Conservation (phyloP, 2,113 vertebrate species). For the Pluvialis apricaria region DNA sequence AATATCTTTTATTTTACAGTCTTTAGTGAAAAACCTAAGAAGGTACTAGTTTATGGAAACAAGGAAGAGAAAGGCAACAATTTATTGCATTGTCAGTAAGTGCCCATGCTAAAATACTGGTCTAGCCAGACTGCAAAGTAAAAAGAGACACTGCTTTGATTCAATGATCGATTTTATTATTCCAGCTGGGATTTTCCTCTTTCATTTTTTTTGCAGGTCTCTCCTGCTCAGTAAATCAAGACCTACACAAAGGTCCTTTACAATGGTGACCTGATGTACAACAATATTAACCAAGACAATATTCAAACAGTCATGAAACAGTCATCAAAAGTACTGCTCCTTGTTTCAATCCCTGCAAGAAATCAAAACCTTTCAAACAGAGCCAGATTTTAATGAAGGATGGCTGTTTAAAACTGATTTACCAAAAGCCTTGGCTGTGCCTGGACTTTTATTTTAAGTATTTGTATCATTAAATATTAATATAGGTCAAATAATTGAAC, state of each 20-base stretch:
- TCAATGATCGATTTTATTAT: neutral
- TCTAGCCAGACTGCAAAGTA: neutral
- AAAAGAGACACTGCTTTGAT: neutral
- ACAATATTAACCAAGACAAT: neutral
- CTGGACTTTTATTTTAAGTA: slow-evolving; percentile 51
- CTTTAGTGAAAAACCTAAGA: neutral
- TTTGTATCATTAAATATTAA: slow-evolving; percentile 53
- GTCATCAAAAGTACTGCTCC: neutral
- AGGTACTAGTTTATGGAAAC: neutral
- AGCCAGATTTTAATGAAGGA: slow-evolving; percentile 8
- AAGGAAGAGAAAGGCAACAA: neutral
- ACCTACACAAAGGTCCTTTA: neutral
- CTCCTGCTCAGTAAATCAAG: neutral
- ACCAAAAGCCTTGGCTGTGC: slow-evolving; percentile 37
- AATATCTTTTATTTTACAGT: neutral
- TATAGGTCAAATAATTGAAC: slow-evolving; percentile 45
- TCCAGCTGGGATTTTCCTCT: neutral
- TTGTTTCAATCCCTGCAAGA: neutral
- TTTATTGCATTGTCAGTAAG: neutral
- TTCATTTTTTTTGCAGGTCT: neutral
- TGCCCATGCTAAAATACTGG: neutral
- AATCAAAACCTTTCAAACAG: neutral
- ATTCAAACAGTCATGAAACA: neutral
- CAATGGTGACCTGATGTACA: neutral
- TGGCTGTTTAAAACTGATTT: slow-evolving; percentile 2